Evolutionary conservation across 2,888 invertebrate genomes (phyloP).

Genomic region (Thumatha senex): DNA sequence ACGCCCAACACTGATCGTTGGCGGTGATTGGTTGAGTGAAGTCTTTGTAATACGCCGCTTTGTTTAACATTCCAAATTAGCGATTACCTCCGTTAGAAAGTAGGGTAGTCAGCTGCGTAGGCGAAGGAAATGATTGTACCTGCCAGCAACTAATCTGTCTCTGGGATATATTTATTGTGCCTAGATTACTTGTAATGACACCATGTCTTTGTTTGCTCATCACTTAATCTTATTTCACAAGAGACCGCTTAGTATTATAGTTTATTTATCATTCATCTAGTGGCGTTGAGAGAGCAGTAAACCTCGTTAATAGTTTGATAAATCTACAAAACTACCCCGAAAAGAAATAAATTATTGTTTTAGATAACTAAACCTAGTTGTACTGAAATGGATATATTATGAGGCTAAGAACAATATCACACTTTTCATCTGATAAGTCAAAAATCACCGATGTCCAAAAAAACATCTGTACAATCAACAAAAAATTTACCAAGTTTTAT

Average conservation of each 20-base stretch:
- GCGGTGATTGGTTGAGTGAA: constrained; percentile 66
- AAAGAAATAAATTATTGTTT: too few species aligned
- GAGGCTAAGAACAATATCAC: too few species aligned
- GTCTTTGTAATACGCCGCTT: constrained; percentile 70
- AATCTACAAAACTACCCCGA: too few species aligned
- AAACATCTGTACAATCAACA: too few species aligned
- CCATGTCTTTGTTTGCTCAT: constrained; percentile 17
- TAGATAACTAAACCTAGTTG: too few species aligned
- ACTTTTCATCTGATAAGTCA: too few species aligned
- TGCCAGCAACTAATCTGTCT: constrained; percentile 27
- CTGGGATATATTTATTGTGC: constrained; percentile 15
- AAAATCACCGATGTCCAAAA: too few species aligned
- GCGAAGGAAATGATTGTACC: constrained; percentile 17
- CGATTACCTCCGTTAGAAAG: constrained; percentile 44
- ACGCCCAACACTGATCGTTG: constrained; percentile 64
- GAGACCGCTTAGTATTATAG: background rate
- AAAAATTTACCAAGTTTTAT: too few species aligned
- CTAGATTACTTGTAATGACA: constrained; percentile 11
- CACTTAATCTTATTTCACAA: background rate
- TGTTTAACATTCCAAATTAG: constrained; percentile 70
- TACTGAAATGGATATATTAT: too few species aligned
- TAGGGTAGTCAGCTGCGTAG: constrained; percentile 28
- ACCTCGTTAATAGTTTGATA: too few species aligned
- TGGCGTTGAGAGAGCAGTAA: too few species aligned
- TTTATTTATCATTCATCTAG: too few species aligned